phyloP scores from a whole-genome alignment of 1,140 invertebrate species.

The Nephotettix cincticeps region DNA sequence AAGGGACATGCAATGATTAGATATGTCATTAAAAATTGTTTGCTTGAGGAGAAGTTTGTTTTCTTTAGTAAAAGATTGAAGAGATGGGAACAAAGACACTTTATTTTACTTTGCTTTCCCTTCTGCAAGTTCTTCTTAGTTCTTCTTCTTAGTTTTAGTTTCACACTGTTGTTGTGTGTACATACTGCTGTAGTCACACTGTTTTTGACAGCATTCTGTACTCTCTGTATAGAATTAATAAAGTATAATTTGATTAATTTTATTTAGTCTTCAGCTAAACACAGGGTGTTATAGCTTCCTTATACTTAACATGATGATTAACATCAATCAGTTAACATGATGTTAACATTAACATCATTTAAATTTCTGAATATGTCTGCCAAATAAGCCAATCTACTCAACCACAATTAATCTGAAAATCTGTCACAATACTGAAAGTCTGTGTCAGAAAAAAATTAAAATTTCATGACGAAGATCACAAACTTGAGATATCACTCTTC shows the following conservation, averaged over 20 bases:
- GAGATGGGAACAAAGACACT: neutral
- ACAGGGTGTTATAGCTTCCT: neutral
- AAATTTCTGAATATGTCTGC: neutral
- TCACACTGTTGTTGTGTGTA: neutral
- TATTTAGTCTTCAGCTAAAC: neutral
- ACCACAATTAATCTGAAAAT: neutral
- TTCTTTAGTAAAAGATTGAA: neutral
- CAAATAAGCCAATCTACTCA: neutral
- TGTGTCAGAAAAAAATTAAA: neutral
- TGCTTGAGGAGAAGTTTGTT: neutral
- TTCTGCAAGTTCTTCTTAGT: too few species aligned
- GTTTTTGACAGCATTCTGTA: too few species aligned
- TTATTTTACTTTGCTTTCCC: neutral
- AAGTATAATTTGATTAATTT: too few species aligned
- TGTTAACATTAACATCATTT: neutral
- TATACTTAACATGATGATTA: neutral
- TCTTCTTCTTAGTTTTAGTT: neutral
- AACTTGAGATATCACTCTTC: neutral
- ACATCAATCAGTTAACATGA: too few species aligned
- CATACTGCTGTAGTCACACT: too few species aligned
- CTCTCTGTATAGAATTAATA: too few species aligned
- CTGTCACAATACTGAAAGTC: neutral
- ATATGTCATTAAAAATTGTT: too few species aligned
- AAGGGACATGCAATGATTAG: too few species aligned
- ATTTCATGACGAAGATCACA: neutral